Base-by-base conservation (phyloP, 2,888 invertebrate genomes). In the Thecocarcelia acutangulata region DNA sequence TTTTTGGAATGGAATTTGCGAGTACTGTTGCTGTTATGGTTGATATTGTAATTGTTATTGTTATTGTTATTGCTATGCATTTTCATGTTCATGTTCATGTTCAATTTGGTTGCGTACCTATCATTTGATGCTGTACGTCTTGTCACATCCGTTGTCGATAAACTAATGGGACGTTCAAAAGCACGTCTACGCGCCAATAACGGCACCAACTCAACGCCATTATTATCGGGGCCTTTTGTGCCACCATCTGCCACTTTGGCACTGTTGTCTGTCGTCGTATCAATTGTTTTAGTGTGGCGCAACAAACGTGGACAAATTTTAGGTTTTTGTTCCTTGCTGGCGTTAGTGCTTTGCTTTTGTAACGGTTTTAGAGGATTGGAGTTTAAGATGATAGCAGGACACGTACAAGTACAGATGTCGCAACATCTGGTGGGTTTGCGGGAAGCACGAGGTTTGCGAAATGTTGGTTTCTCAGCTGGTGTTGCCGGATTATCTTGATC, bases 141-240 rank as follows among this genome's bases (percentile, higher is more conserved):
- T 2, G 93, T 93, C 42, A 93, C 91, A 86, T 93, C 93, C 21
- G 93, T 93, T 77, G 92, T 92, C 66, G 91, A 92, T 80, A 93
- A 89, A 83, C 92, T 92, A 83, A 92, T 92, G 84, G 92, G 92
- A 3, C 92, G 90, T 61, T 92, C 91, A 63, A 92, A 91, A 69
- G 92, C 92, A 78, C 94, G 92, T 85, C 94, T 92, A 83, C 94
- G 93, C 21, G 95, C 94, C 83, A 96, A 90, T 63, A 96, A 91
- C 2, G 96, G 95, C 72, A 96, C 96, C 87, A 96, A 91, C 90
- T 96, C 96, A 63, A 95, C 93, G 21, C 95, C 96, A 19, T 94
- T 94, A 82, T 92, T 88, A 81, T 92, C 87, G 17, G 64, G 83
- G 11, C 17, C 52, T 15, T 52, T 74, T 37, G 21, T 28, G 44